These are phyloP conservation scores for Scopus umbretta DNA, from an alignment of 2,113 vertebrate genomes.

Conservation along the genomic window DNA sequence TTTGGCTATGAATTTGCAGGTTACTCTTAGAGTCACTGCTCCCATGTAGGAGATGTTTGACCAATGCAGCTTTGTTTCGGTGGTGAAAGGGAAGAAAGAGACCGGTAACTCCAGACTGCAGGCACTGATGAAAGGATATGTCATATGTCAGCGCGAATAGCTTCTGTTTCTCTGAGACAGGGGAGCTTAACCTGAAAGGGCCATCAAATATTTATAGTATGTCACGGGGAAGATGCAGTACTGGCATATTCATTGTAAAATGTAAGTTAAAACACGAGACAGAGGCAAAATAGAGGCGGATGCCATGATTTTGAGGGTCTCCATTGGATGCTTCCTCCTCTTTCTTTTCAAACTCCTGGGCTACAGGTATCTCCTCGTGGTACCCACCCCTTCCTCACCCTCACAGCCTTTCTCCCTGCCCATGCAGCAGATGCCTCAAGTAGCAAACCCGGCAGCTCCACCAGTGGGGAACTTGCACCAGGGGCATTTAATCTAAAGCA, in stretches of 20 bases:
- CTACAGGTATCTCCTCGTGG: neutral
- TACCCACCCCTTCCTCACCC: neutral
- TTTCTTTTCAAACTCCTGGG: neutral
- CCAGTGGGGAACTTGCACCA: neutral
- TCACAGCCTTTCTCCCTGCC: neutral
- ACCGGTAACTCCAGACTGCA: neutral
- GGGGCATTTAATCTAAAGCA: neutral
- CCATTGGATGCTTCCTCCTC: neutral
- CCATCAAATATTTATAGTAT: conserved; percentile 36
- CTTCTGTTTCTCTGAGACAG: neutral
- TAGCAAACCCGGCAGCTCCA: neutral
- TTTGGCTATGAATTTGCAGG: neutral
- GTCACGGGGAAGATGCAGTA: neutral
- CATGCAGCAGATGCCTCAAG: neutral
- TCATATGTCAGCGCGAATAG: neutral
- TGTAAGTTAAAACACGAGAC: neutral
- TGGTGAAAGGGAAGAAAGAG: neutral
- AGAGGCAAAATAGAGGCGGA: neutral
- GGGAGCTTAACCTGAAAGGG: neutral
- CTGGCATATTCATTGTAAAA: neutral
- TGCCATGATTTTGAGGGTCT: neutral
- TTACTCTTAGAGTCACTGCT: neutral
- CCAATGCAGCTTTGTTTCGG: neutral
- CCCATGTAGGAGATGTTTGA: neutral
- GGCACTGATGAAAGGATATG: neutral